phyloP scores from a whole-genome alignment of 1,140 invertebrate species.

The Condylostylus longicornis region DNA sequence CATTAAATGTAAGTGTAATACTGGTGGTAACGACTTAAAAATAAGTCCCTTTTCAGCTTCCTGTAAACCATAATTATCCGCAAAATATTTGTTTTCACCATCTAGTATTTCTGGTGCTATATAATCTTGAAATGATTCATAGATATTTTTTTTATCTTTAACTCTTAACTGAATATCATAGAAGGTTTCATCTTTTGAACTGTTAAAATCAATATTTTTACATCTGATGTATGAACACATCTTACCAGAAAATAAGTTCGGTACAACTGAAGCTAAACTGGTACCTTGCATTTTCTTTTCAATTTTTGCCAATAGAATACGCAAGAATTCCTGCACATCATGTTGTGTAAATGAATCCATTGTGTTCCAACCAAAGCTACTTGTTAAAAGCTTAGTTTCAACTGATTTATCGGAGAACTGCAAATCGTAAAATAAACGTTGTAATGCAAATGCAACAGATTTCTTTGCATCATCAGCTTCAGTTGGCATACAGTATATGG shows the following conservation, averaged over 20 bases:
- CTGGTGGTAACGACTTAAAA: conserved; percentile 92
- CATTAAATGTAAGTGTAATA: conserved; percentile 95
- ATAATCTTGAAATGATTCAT: conserved; percentile 97
- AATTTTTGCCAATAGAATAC: conserved; percentile 86
- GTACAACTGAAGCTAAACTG: conserved; percentile 93
- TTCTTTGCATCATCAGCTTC: conserved; percentile 94
- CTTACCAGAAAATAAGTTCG: conserved; percentile 95
- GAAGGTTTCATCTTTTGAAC: conserved; percentile 90
- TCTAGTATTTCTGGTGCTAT: conserved; percentile 89
- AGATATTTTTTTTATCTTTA: conserved; percentile 93
- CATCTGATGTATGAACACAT: conserved; percentile 98
- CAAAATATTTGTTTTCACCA: conserved; percentile 95
- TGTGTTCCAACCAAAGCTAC: conserved; percentile 99
- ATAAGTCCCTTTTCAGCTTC: conserved; percentile 98
- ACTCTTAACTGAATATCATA: conserved; percentile 99
- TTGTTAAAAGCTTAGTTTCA: conserved; percentile 97
- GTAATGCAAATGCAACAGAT: conserved; percentile 81
- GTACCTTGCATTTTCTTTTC: conserved; percentile 97
- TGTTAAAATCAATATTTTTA: conserved; percentile 94
- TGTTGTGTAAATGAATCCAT: conserved; percentile 99
- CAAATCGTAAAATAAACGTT: conserved; percentile 96
- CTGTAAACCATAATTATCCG: conserved; percentile 72
- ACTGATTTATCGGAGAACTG: conserved; percentile 98
- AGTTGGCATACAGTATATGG: conserved; percentile 98
- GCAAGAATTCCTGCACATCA: conserved; percentile 87